These are phyloP conservation scores for Hemicrepidius hirtus DNA, from an alignment of 2,888 invertebrate genomes.

Conservation along the genomic window DNA sequence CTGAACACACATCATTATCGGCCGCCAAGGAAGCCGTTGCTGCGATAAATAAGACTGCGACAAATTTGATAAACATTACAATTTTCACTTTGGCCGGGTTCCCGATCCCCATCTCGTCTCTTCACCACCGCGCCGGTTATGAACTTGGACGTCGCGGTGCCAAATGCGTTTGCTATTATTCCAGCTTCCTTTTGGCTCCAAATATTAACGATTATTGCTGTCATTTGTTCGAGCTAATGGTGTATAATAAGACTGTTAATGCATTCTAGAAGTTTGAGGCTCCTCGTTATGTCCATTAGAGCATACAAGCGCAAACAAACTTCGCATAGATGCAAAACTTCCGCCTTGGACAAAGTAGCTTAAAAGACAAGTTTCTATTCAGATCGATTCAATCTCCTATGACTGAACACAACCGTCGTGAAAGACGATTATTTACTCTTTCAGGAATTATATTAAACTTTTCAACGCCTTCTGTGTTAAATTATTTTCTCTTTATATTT, in stretches of 20 bases:
- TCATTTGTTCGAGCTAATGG: constrained; percentile 62
- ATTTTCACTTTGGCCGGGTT: constrained; percentile 63
- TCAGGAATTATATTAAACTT: no score
- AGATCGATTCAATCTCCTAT: constrained; percentile 17
- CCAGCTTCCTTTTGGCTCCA: constrained; percentile 57
- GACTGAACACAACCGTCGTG: constrained; percentile 1
- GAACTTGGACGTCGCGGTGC: constrained; percentile 55
- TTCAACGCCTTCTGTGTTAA: no score
- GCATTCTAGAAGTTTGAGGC: constrained; percentile 52
- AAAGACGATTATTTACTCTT: neutral
- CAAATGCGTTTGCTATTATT: constrained; percentile 60
- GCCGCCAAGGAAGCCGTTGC: constrained; percentile 48
- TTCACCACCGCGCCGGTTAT: constrained; percentile 50
- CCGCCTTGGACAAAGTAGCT: constrained; percentile 44
- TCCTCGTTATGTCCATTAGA: constrained; percentile 54
- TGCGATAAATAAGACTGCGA: constrained; percentile 60
- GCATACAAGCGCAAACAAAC: constrained; percentile 52
- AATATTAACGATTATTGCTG: constrained; percentile 60
- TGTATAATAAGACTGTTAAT: constrained; percentile 59
- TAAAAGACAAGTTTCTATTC: constrained; percentile 41
- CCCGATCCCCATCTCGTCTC: constrained; percentile 50
- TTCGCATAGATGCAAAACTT: constrained; percentile 51
- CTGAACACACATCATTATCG: constrained; percentile 62
- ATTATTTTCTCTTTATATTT: no score
- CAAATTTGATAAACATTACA: constrained; percentile 63